These are phyloP conservation scores for Lepus americanus DNA, from an alignment of 2,113 vertebrate genomes.

Conservation along the genomic window DNA sequence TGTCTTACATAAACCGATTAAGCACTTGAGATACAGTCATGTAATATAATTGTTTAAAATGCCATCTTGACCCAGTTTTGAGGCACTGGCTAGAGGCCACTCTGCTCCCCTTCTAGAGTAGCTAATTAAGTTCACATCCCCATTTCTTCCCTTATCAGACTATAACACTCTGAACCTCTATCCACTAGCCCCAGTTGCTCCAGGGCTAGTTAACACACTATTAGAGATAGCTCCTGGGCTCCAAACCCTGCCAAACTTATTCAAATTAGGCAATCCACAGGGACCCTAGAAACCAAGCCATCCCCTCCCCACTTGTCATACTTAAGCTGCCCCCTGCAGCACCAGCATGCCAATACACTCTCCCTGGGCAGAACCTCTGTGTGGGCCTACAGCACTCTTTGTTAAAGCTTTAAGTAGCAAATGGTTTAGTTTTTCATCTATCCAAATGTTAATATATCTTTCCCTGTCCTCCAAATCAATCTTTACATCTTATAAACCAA, in stretches of 20 bases:
- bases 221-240: neutral
- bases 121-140: neutral
- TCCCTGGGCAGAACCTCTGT: accelerated
- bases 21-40: neutral
- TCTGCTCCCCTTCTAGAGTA: neutral
- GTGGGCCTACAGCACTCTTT: neutral
- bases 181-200: neutral
- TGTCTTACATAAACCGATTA: neutral
- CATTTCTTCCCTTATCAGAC: neutral
- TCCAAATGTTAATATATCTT: neutral
- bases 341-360: neutral
- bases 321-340: neutral
- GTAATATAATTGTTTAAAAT: neutral
- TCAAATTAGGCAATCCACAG: neutral
- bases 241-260: neutral
- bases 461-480: neutral
- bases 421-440: neutral
- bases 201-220: neutral
- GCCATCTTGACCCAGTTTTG: neutral
- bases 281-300: neutral
- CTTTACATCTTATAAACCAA: neutral
- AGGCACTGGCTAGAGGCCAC: neutral
- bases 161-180: neutral
- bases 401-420: neutral
- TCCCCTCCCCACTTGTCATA: neutral